phyloP scores from a whole-genome alignment of 2,888 invertebrate species.

The Parnassius apollo region DNA sequence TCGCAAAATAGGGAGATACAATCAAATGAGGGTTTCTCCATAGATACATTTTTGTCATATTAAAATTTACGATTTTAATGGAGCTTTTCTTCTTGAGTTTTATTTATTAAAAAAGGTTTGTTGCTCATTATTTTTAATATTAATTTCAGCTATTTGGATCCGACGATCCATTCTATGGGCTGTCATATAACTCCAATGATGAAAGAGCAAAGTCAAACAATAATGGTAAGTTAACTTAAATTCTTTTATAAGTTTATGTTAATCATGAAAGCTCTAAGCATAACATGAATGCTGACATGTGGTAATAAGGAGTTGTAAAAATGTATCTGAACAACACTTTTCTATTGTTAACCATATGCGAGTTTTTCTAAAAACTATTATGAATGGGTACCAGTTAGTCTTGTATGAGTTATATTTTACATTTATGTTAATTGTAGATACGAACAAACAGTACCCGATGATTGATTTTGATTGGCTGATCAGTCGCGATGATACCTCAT shows the following conservation, averaged over 20 bases:
- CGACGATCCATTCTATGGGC: conserved; percentile 78
- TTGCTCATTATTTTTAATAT: conserved; percentile 20
- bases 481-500: conserved; percentile 68
- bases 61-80: conserved; percentile 2
- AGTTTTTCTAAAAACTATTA: conserved; percentile 5
- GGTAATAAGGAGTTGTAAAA: no score
- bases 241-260: no score
- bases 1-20: no score
- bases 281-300: no score
- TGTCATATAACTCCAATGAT: conserved; percentile 62
- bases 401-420: conserved; percentile 53
- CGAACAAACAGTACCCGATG: conserved; percentile 80
- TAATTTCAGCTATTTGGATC: conserved; percentile 70
- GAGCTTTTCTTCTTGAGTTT: conserved; percentile 10
- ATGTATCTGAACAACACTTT: no score
- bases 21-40: no score
- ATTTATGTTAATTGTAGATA: conserved; percentile 79
- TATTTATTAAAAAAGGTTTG: conserved; percentile 1
- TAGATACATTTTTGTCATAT: conserved; percentile 2
- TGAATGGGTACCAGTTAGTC: conserved; percentile 13
- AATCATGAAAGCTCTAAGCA: no score
- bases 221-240: conserved; percentile 56
- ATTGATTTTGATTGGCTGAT: conserved; percentile 81
- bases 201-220: conserved; percentile 58
- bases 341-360: not conserved